phyloP scores from a whole-genome alignment of 2,113 vertebrate genomes.

The Pongo abelii region DNA sequence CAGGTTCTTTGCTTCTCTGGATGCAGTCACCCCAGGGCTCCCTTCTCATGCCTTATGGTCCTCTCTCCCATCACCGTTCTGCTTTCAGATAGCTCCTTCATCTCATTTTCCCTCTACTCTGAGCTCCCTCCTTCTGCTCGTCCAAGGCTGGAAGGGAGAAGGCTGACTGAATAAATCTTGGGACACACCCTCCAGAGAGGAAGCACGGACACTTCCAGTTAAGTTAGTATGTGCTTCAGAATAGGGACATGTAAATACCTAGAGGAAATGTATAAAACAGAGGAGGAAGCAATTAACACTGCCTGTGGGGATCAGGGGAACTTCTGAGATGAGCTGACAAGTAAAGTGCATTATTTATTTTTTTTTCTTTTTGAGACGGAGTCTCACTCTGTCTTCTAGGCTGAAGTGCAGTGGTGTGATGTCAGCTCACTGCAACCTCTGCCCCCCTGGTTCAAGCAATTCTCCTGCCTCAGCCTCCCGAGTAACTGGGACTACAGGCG shows the following conservation, averaged over 20 bases:
- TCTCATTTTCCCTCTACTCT: not conserved
- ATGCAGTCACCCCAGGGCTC: not conserved
- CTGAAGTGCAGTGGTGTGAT: no score
- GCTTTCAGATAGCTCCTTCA: not conserved
- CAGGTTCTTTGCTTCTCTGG: not conserved
- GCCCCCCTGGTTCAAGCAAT: no score
- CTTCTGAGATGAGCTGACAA: not conserved
- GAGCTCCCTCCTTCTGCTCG: rapidly evolving
- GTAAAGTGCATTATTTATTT: no score
- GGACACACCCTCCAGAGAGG: not conserved
- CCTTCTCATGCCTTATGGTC: not conserved
- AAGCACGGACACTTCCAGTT: not conserved
- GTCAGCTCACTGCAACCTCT: no score
- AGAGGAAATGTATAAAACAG: not conserved
- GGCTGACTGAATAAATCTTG: not conserved
- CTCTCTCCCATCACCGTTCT: not conserved
- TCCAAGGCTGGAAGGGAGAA: not conserved
- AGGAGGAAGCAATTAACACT: not conserved
- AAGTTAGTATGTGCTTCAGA: not conserved
- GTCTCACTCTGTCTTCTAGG: no score
- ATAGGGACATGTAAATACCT: not conserved
- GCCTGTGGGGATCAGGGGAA: not conserved
- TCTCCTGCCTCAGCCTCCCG: no score
- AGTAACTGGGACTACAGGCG: no score
- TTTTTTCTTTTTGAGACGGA: no score